phyloP scores from a whole-genome alignment of 1,140 invertebrate species.

The Hypsibius dujardini region DNA sequence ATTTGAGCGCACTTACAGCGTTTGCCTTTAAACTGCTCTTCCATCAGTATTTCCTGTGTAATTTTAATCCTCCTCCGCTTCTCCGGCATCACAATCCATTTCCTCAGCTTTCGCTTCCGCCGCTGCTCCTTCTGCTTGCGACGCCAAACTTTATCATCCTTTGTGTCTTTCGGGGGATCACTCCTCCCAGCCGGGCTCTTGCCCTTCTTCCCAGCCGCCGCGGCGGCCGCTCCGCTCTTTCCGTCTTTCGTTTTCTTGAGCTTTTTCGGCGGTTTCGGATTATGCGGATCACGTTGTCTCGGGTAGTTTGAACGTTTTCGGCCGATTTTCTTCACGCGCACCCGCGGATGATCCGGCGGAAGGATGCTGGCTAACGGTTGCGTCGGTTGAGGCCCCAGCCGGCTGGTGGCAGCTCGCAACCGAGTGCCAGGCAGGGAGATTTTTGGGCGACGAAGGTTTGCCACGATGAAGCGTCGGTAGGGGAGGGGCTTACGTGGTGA shows the following conservation, averaged over 20 bases:
- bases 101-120: not conserved
- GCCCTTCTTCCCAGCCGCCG: not conserved
- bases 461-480: not conserved
- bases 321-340: not conserved
- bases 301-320: not conserved
- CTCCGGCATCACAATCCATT: not conserved
- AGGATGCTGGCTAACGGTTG: not conserved
- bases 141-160: not conserved
- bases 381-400: not conserved
- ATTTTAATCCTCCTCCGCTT: conserved; percentile 11
- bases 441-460: not conserved
- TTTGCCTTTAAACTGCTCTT: not conserved
- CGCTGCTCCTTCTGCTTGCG: not conserved
- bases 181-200: not conserved
- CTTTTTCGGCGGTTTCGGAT: not conserved
- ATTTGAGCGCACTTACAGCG: too few relatives aligned
- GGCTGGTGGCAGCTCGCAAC: not conserved
- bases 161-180: not conserved
- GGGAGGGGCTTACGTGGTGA: not conserved
- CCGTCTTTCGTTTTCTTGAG: not conserved
- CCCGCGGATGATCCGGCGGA: not conserved
- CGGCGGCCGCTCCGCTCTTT: not conserved
- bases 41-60: not conserved
- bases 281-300: not conserved
- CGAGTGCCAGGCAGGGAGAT: not conserved